A percentile compares a stretch with the other conserved stretches of the same genome.
These are phyloP conservation scores for Altica lythri DNA, from an alignment of 2,888 invertebrate species.

Conservation along the genomic window DNA sequence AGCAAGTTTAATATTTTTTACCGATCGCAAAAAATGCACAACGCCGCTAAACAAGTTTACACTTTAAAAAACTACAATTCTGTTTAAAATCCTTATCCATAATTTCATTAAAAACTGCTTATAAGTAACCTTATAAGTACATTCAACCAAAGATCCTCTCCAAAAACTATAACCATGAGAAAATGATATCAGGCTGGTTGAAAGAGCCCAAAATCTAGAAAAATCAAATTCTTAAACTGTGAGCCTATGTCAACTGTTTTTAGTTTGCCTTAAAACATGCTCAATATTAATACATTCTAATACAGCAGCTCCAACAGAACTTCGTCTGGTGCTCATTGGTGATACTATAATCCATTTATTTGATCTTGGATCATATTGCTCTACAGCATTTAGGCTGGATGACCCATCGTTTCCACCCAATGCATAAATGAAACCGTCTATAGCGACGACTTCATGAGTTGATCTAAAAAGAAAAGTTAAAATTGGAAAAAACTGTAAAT, in stretches of 20 bases:
- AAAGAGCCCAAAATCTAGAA: no score
- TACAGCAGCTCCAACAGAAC: constrained; percentile 69
- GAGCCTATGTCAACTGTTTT: constrained; percentile 40
- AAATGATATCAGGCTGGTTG: no score
- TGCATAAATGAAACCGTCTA: constrained; percentile 67
- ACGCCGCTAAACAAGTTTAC: no score
- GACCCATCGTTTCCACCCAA: constrained; percentile 74
- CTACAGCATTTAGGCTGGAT: constrained; percentile 70
- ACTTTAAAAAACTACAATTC: no score
- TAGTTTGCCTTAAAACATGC: constrained; percentile 45
- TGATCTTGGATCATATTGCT: constrained; percentile 66
- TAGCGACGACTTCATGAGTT: constrained; percentile 70
- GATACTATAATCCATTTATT: constrained; percentile 72
- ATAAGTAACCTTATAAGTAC: no score
- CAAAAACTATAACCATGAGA: no score
- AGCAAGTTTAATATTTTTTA: no score
- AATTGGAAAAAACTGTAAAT: constrained; percentile 1
- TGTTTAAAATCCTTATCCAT: no score
- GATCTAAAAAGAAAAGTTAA: constrained; percentile 57
- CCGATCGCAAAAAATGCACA: no score
- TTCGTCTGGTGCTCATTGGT: constrained; percentile 68
- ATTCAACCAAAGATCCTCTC: no score
- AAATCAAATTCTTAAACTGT: constrained; percentile 22
- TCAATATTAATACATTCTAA: constrained; percentile 68
- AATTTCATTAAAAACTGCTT: no score